Evolutionary conservation across 2,113 vertebrate genomes (phyloP), one percentile per base, ranked within the genome.

Genomic region (Bujurquina vittata): DNA sequence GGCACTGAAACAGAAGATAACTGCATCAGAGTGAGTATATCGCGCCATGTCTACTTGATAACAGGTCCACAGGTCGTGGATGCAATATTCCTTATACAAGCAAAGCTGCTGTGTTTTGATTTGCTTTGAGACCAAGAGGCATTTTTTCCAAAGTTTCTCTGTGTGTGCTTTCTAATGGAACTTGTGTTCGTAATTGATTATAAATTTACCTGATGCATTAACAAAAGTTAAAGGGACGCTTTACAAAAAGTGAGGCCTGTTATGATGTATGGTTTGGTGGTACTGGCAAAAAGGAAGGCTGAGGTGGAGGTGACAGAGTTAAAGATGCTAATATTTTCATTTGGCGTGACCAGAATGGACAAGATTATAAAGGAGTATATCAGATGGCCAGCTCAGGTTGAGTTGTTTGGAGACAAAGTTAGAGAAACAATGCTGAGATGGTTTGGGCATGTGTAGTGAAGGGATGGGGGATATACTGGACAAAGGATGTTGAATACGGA

Each of bases 1-100:
- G 91, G 95, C 96, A n/a, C 94, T 99, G 85, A 99, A 99, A 90
- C 96, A 98, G 94, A 98, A 97, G 92, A 97, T 99, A 23, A 94
- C 97, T 23, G 96, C 96, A 29, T 96, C 97, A 10, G 97, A 98
- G 98, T 99, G 94, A 99, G 98, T 98, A 92, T 33, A 46, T 40
- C 4, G 10, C 56, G 2, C 3, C 1, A 18, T 12, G 2, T 5
- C 73, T 40, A 4, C 40, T 79, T 77, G 58, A 76, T n/a, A 1
- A 76, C 35, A 1, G 3, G 18, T 63, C 22, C 17, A 67, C 62
- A 26, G 37, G 40, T 67, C 22, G 40, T 49, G 43, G 63, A 10
- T 26, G 63, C 5, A 15, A 22, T 46, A 26, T 67, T 18, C 4
- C 3, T 1, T 37, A 69, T 69, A 4, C 23, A 69, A 49, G 63